Evolutionary conservation across 1,140 invertebrate genomes (phyloP).

Genomic region (Listronotus oregonensis): DNA sequence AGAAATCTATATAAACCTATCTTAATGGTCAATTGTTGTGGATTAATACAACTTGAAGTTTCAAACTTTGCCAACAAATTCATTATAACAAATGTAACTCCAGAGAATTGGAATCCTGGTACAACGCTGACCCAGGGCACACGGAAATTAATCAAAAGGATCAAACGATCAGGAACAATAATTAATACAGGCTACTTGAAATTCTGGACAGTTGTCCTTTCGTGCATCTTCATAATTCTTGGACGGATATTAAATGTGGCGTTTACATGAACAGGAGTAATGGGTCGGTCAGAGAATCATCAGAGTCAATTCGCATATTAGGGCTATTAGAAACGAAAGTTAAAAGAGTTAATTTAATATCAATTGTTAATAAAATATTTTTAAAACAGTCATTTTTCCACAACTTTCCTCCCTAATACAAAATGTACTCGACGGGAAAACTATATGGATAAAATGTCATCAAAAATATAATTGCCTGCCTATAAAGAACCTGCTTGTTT

Average conservation of each 20-base stretch:
- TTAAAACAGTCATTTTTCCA: no score
- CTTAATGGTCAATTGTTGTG: no score
- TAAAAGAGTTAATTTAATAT: no score
- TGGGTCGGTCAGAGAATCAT: background rate
- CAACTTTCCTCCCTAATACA: no score
- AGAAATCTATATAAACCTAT: no score
- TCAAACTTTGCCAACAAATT: background rate
- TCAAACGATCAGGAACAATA: slow-evolving; percentile 32
- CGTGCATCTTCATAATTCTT: slow-evolving; percentile 38
- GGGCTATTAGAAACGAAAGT: no score
- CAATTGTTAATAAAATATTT: no score
- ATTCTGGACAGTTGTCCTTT: slow-evolving; percentile 20
- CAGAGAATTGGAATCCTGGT: slow-evolving; percentile 12
- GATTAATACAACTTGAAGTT: background rate
- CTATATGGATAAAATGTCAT: no score
- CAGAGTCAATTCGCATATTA: no score
- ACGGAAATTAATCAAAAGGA: slow-evolving; percentile 30
- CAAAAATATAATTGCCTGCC: no score
- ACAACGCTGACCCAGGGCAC: slow-evolving; percentile 7
- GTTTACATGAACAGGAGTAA: background rate
- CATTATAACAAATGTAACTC: slow-evolving; percentile 5
- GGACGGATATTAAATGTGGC: slow-evolving; percentile 27
- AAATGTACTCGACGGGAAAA: no score
- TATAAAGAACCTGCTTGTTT: no score
- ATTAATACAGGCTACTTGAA: slow-evolving; percentile 27